Evolutionary conservation across 1,140 invertebrate species (phyloP).

Genomic region (Cataglyphis hispanica): DNA sequence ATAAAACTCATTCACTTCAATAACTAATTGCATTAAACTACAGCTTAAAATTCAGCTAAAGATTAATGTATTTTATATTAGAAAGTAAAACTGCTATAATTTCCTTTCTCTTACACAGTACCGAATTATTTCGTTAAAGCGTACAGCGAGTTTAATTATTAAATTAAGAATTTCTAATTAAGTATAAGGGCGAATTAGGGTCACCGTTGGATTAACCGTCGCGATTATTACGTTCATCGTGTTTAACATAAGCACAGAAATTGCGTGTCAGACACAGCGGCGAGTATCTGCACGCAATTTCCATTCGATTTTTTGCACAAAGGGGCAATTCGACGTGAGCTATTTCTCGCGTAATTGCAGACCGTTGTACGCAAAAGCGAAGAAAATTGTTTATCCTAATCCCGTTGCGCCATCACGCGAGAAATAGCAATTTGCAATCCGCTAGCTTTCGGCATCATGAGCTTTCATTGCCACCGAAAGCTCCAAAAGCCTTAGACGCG

Average conservation of each 20-base stretch:
- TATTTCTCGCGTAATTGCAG: constrained; percentile 14
- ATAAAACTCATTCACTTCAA: background rate
- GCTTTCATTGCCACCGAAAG: constrained; percentile 6
- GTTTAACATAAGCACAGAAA: background rate
- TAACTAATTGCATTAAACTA: background rate
- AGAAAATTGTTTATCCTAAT: constrained; percentile 40
- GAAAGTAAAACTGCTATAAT: constrained; percentile 35
- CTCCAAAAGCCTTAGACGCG: background rate
- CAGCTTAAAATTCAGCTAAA: background rate
- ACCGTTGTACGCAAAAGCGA: constrained; percentile 13
- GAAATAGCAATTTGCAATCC: constrained; percentile 37
- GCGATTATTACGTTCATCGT: constrained; percentile 37
- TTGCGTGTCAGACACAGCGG: constrained; percentile 5
- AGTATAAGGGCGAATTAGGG: background rate
- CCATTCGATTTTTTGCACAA: constrained; percentile 16
- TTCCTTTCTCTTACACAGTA: background rate
- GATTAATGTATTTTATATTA: constrained; percentile 43
- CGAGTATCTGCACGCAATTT: constrained; percentile 19
- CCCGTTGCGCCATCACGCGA: background rate
- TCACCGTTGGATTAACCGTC: background rate
- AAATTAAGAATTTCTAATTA: constrained; percentile 40
- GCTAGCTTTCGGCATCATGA: background rate
- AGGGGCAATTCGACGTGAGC: background rate
- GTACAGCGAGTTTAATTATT: constrained; percentile 40
- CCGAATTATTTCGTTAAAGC: constrained; percentile 12